phyloP scores from a whole-genome alignment of 2,113 vertebrate species.

The Actinemys pallida region DNA sequence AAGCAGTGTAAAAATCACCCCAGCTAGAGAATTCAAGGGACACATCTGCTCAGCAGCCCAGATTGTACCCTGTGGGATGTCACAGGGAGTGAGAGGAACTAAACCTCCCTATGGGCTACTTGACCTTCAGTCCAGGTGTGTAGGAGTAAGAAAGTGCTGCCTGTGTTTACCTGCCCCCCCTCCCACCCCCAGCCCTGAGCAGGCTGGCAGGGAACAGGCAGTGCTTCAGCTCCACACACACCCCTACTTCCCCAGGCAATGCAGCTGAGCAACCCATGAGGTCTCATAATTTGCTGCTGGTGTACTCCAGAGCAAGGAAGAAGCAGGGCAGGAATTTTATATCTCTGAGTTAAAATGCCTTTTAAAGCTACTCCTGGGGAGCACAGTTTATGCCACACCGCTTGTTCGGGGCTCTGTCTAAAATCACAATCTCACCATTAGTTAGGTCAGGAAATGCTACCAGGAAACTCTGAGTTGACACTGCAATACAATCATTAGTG shows the following conservation, averaged over 20 bases:
- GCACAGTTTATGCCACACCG: not conserved
- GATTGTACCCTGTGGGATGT: too few relatives aligned
- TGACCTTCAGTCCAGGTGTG: not conserved
- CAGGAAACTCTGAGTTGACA: constrained; percentile 1
- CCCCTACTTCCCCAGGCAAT: not conserved
- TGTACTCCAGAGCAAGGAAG: not conserved
- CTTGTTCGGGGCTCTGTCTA: not conserved
- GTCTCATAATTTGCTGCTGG: not conserved
- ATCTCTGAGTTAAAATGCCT: not conserved
- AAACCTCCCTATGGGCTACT: too few relatives aligned
- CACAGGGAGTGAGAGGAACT: too few relatives aligned
- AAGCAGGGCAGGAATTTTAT: not conserved
- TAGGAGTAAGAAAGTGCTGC: not conserved
- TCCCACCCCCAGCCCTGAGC: too few relatives aligned
- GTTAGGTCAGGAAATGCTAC: not conserved
- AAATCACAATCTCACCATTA: not conserved
- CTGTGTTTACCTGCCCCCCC: not conserved
- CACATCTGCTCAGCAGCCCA: too few relatives aligned
- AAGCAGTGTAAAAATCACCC: too few relatives aligned
- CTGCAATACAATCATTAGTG: not conserved
- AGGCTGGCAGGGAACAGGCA: not conserved
- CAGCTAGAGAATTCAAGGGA: too few relatives aligned
- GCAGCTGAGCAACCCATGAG: not conserved
- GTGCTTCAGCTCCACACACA: not conserved
- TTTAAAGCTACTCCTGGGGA: not conserved